These are phyloP conservation scores for Gobio gobio DNA, from an alignment of 2,113 vertebrate genomes.

Conservation along the genomic window DNA sequence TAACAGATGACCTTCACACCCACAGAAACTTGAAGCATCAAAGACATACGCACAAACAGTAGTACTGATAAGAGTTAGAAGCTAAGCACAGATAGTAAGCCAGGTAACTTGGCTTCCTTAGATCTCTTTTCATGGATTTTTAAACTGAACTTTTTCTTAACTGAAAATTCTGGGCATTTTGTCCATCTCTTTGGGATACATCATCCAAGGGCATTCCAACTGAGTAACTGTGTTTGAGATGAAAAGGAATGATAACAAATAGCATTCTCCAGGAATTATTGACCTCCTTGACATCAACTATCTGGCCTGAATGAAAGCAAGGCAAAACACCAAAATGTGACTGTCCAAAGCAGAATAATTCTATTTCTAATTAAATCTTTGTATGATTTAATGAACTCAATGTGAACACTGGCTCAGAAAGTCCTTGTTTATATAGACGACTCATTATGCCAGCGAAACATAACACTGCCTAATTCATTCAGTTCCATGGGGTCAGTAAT, in stretches of 20 bases:
- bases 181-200: not conserved
- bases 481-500: conserved; percentile 19
- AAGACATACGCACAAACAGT: not conserved
- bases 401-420: conserved; percentile 9
- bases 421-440: not conserved
- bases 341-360: not conserved
- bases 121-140: not conserved
- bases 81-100: not conserved
- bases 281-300: not conserved
- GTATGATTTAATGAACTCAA: conserved; percentile 10
- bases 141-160: not conserved
- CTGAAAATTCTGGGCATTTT: not conserved
- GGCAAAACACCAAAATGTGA: not conserved
- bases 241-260: not conserved
- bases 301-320: not conserved
- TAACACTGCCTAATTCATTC: conserved; percentile 13
- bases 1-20: not conserved
- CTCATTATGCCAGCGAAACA: conserved; percentile 14
- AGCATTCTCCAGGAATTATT: not conserved
- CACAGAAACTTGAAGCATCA: not conserved
- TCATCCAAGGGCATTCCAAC: not conserved
- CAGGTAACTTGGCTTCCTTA: not conserved
- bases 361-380: conserved; percentile 3
- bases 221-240: not conserved
- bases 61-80: not conserved